phyloP scores from a whole-genome alignment of 2,888 invertebrate species.

The Lasioglossum leucozonium region DNA sequence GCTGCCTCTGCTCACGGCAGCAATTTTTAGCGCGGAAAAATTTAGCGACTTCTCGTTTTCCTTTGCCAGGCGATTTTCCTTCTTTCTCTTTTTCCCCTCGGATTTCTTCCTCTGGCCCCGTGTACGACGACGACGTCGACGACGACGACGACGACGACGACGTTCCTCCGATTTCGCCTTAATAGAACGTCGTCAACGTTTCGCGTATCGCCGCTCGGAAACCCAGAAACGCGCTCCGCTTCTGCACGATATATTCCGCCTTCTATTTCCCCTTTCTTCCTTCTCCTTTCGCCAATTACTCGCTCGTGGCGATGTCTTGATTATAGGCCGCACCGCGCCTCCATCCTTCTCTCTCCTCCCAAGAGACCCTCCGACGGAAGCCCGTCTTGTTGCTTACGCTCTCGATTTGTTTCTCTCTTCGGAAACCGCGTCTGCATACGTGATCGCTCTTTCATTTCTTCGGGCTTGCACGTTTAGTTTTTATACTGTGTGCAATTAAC shows the following conservation, averaged over 20 bases:
- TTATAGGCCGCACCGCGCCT: background rate
- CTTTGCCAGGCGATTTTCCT: slow-evolving; percentile 18
- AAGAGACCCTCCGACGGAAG: background rate
- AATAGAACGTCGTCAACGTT: slow-evolving; percentile 29
- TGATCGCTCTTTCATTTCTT: background rate
- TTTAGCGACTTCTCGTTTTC: slow-evolving; percentile 58
- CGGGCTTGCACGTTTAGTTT: background rate
- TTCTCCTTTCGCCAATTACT: slow-evolving; percentile 22
- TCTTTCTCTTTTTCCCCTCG: background rate
- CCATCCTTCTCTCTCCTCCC: background rate
- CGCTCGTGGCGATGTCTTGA: background rate
- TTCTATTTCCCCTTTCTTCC: slow-evolving; percentile 11
- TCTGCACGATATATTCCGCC: slow-evolving; percentile 26
- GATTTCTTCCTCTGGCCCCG: background rate
- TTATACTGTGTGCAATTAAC: no score
- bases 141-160: background rate
- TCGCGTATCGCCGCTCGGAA: slow-evolving; percentile 8
- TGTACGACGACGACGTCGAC: background rate
- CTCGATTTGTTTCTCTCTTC: background rate
- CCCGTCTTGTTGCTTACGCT: background rate
- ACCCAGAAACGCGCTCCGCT: slow-evolving; percentile 16
- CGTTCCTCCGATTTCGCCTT: slow-evolving; percentile 42
- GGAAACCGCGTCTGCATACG: background rate
- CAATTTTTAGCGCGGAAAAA: slow-evolving; percentile 67
- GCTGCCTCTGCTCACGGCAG: slow-evolving; percentile 59